Evolutionary conservation across 2,797 vertebrate genomes (phyloP).

Genomic region (Morelia viridis): DNA sequence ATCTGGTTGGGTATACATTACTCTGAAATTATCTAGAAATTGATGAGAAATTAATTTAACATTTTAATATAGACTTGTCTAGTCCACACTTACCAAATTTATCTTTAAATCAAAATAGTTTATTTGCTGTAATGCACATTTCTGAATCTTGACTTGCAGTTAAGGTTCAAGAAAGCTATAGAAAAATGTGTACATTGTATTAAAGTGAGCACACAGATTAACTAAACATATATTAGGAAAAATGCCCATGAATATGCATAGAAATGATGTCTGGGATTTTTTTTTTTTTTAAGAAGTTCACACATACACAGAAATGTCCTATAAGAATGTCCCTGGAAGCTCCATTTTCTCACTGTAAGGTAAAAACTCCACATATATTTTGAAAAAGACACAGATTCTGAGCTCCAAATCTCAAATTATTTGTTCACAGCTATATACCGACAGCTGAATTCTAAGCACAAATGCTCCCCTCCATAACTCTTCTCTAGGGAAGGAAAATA

Average conservation of each 20-base stretch:
- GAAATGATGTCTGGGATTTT: not conserved
- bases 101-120: not conserved
- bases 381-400: not conserved
- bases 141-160: not conserved
- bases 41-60: not conserved
- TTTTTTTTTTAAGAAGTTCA: not conserved
- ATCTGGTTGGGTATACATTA: not conserved
- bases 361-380: not conserved
- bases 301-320: not conserved
- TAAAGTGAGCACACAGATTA: not conserved
- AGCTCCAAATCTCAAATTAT: not conserved
- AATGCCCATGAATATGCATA: not conserved
- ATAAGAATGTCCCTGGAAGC: not conserved
- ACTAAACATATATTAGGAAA: not conserved
- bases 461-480: not conserved
- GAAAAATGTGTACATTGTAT: not conserved
- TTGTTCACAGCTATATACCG: not conserved
- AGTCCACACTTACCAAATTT: not conserved
- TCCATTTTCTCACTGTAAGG: not conserved
- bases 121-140: not conserved
- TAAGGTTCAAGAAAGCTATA: not conserved
- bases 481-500: not conserved
- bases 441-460: not conserved
- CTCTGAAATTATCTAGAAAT: not conserved
- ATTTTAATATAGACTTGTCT: not conserved